Conservation (phyloP, 1,140 invertebrate species). For the Samia ricini region DNA sequence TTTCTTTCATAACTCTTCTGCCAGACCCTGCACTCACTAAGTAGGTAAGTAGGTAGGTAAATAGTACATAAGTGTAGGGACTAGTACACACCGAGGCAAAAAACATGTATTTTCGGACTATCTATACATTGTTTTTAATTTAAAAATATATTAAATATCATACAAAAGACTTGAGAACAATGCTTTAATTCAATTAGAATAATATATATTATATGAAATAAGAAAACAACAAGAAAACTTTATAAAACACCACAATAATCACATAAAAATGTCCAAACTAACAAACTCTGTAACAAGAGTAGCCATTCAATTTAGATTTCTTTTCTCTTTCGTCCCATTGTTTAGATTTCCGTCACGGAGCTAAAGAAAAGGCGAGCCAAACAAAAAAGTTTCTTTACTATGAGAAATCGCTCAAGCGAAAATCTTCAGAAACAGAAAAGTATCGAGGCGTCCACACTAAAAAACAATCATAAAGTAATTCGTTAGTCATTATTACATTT, state of each 20-base stretch:
- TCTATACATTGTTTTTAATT: too few relatives aligned
- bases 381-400: constrained; percentile 39
- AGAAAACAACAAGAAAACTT: background rate
- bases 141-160: too few relatives aligned
- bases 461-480: background rate
- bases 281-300: constrained; percentile 30
- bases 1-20: too few relatives aligned
- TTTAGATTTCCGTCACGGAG: constrained; percentile 40
- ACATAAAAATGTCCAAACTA: constrained; percentile 24
- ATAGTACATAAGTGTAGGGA: too few relatives aligned
- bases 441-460: constrained; percentile 25
- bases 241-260: background rate
- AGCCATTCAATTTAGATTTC: constrained; percentile 37
- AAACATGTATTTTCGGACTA: too few relatives aligned
- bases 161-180: too few relatives aligned
- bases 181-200: background rate
- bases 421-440: constrained; percentile 36
- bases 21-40: too few relatives aligned
- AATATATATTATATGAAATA: background rate
- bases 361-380: constrained; percentile 33
- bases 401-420: constrained; percentile 37
- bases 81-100: too few relatives aligned
- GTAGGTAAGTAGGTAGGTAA: too few relatives aligned
- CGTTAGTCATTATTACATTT: background rate
- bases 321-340: constrained; percentile 42